Base-by-base conservation (phyloP, 2,888 invertebrate genomes). In the Chelonus formosanus region DNA sequence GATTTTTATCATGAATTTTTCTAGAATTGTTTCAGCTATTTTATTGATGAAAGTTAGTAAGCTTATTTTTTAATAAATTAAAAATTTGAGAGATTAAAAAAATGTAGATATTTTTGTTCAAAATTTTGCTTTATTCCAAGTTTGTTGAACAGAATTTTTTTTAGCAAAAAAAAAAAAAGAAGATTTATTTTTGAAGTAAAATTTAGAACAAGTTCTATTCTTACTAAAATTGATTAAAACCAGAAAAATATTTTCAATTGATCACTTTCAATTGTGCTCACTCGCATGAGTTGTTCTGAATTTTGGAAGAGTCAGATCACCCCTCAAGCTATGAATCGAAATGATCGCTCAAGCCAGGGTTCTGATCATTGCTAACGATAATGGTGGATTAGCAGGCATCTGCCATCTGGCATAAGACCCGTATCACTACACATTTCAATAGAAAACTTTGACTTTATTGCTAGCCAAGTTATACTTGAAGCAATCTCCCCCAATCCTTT, bases 291-390 rank as follows among this genome's bases (percentile, higher is more conserved):
- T 67, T 67, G 58, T 34, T 67, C 62, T 62, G 62, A 67, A 67
- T 67, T 57, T 54, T 62, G 59, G 40, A 63, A 53, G 55, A 67
- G 63, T 58, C 57, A 57, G 62, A 53, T 57, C 36, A 32, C 47
- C 10, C 32, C 74, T 74, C 72, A n/a, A 56, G 67, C 70, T 69
- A 78, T 78, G 81, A 81, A 79, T 80, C 74, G 76, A 78, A 80
- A 78, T 75, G 76, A 75, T 75, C 73, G 71, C 70, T 73, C 72
- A 64, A 48, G 40, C 69, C 43, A 54, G 73, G 65, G 67, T 75
- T 71, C 76, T 73, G 80, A 83, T 82, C 79, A 80, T 79, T 74
- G 78, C 73, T 74, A 76, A 74, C 80, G 81, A 82, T 83, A 83
- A 82, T 82, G 79, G 79, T 69, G 79, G 81, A 81, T 82, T 79